These are phyloP conservation scores for Yasuhikotakia modesta DNA, from an alignment of 2,797 vertebrate species.

Conservation along the genomic window DNA sequence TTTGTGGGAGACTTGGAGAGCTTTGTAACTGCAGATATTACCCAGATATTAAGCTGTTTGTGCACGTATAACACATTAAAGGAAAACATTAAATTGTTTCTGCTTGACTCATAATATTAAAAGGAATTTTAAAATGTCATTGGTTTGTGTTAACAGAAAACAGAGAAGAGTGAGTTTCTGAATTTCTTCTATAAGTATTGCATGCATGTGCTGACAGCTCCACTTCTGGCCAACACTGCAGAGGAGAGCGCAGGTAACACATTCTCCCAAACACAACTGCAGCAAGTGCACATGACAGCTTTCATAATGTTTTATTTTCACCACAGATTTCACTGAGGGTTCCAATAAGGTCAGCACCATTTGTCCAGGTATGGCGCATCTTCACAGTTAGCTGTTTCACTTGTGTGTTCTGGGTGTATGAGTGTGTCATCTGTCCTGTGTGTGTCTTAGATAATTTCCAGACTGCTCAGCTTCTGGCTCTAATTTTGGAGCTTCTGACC, in stretches of 20 bases:
- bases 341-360: conserved; percentile 87
- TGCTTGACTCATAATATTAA: too few species aligned
- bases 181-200: conserved; percentile 99
- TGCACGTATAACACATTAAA: too few species aligned
- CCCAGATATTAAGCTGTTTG: too few species aligned
- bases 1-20: too few species aligned
- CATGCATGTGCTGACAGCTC: conserved; percentile 98
- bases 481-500: conserved; percentile 96
- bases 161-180: conserved; percentile 97
- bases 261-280: too few species aligned
- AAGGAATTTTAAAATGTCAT: too few species aligned
- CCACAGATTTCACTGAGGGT: conserved; percentile 84
- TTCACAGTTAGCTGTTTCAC: neutral
- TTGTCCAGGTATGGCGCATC: conserved; percentile 86
- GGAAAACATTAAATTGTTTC: too few species aligned
- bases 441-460: conserved; percentile 90
- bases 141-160: conserved; percentile 82
- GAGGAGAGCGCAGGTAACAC: conserved; percentile 88
- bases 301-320: neutral
- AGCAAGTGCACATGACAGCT: too few species aligned
- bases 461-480: conserved; percentile 94
- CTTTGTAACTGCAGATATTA: too few species aligned
- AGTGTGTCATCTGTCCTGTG: neutral
- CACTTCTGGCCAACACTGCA: conserved; percentile 93
- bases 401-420: neutral